A percentile compares a stretch with the other conserved stretches of the same genome.
phyloP scores from a whole-genome alignment of 2,113 vertebrate genomes.

The Vulpes vulpes region DNA sequence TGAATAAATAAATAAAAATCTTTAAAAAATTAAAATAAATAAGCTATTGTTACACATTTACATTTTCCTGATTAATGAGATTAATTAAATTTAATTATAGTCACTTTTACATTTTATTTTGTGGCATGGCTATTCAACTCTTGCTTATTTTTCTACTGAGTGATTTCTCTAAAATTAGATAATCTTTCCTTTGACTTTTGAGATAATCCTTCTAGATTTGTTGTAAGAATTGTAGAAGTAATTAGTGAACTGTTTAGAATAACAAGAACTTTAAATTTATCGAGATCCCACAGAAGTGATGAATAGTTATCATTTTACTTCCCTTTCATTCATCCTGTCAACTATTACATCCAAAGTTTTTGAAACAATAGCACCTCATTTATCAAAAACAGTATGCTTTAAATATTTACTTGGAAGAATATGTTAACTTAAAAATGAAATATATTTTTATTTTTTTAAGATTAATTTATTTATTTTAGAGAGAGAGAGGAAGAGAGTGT shows the following conservation, averaged over 20 bases:
- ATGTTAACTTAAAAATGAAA: not conserved
- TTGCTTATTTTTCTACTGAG: not conserved
- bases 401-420: not conserved
- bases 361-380: not conserved
- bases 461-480: not conserved
- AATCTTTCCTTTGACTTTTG: not conserved
- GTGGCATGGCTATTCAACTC: not conserved
- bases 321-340: not conserved
- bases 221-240: not conserved
- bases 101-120: not conserved
- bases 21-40: no score
- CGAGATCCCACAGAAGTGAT: not conserved
- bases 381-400: not conserved
- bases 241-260: not conserved
- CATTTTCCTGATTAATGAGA: not conserved
- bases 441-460: not conserved
- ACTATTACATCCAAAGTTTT: not conserved
- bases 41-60: not conserved
- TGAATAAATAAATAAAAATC: no score
- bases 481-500: not conserved
- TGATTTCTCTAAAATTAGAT: not conserved
- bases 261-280: not conserved
- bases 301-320: not conserved
- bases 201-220: not conserved
- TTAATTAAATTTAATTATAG: not conserved